phyloP scores from a whole-genome alignment of 2,888 invertebrate species.

The Tiliacea citrago region DNA sequence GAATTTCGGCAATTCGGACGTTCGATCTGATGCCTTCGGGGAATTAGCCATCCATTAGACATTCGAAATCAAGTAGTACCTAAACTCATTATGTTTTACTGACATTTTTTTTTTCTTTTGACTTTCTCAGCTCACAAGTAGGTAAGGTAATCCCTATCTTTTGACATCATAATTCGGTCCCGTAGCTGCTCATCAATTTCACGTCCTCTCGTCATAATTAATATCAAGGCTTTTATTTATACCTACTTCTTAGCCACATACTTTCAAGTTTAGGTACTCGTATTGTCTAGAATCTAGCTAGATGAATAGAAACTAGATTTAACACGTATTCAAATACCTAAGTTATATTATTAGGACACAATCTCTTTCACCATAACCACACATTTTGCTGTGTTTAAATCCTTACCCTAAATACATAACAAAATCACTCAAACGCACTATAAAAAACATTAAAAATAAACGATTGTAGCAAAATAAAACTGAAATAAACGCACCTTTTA shows the following conservation, averaged over 20 bases:
- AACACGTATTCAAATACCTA: neutral
- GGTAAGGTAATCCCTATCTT: neutral
- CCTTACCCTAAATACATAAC: conserved; percentile 45
- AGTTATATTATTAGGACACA: neutral
- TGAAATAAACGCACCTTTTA: conserved; percentile 22
- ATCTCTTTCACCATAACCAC: neutral
- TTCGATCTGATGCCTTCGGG: too few species aligned
- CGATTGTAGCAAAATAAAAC: neutral
- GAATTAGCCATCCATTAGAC: too few species aligned
- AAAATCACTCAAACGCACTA: conserved; percentile 5
- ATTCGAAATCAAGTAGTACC: too few species aligned
- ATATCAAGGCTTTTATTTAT: neutral
- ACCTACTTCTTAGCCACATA: neutral
- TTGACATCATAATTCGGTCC: neutral
- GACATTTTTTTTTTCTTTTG: neutral
- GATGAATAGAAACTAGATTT: neutral
- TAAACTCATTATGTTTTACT: too few species aligned
- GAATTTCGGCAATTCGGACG: too few species aligned
- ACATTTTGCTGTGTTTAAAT: neutral
- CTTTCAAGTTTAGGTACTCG: too few species aligned
- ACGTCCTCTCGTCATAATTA: neutral
- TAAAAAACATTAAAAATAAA: neutral
- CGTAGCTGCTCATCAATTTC: neutral
- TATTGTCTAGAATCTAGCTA: neutral
- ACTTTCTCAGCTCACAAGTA: neutral